phyloP scores from a whole-genome alignment of 2,888 invertebrate species.

The Troides oblongomaculatus region DNA sequence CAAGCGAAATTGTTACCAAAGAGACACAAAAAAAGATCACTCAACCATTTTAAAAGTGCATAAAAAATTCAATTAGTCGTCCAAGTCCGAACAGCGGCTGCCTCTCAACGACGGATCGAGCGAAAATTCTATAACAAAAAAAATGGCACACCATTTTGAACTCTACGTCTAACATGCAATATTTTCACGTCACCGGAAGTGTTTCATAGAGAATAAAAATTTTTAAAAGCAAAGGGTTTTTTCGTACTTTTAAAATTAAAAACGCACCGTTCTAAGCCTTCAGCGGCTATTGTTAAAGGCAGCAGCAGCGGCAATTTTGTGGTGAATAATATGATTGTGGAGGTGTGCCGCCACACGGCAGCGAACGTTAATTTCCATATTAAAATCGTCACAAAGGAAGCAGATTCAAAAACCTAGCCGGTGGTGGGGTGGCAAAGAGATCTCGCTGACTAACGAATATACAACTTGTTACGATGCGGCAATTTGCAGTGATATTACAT shows the following conservation, averaged over 20 bases:
- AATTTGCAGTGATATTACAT: background rate
- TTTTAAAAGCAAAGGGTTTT: slow-evolving; percentile 29
- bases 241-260: slow-evolving; percentile 31
- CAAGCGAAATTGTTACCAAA: slow-evolving; percentile 31
- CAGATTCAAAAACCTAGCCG: slow-evolving; percentile 77
- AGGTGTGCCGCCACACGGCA: slow-evolving; percentile 69
- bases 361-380: slow-evolving; percentile 79
- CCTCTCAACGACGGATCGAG: slow-evolving; percentile 48
- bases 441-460: slow-evolving; percentile 31
- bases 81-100: slow-evolving; percentile 41
- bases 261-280: slow-evolving; percentile 40
- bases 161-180: slow-evolving; percentile 7
- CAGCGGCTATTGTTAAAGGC: slow-evolving; percentile 38
- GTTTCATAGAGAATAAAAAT: slow-evolving; percentile 28
- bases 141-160: slow-evolving; percentile 17
- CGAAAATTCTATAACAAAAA: slow-evolving; percentile 48
- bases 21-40: slow-evolving; percentile 31
- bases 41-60: slow-evolving; percentile 41
- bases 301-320: slow-evolving; percentile 37
- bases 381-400: slow-evolving; percentile 80
- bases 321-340: slow-evolving; percentile 56
- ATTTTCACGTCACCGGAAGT: slow-evolving; percentile 6
- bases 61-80: slow-evolving; percentile 65
- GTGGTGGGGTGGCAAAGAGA: slow-evolving; percentile 45
- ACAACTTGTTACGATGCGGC: slow-evolving; percentile 43